Conservation (phyloP, 2,113 vertebrate species). For the Laticauda colubrina region DNA sequence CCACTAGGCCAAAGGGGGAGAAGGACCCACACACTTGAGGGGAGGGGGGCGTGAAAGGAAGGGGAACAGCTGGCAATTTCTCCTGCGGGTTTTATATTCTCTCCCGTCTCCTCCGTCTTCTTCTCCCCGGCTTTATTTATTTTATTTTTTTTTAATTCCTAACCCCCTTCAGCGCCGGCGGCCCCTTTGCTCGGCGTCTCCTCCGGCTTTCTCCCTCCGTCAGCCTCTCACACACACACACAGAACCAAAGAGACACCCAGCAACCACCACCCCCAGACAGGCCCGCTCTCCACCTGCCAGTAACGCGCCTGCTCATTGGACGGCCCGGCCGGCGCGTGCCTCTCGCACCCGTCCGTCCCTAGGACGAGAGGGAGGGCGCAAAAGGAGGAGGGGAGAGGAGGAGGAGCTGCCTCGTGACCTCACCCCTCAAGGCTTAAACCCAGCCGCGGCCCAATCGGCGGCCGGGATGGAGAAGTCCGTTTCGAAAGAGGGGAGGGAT, state of each 20-base stretch:
- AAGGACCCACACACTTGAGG: background rate
- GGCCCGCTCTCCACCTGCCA: slow-evolving; percentile 66
- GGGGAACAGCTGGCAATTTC: too few species aligned
- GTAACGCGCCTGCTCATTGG: slow-evolving; percentile 68
- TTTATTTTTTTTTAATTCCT: background rate
- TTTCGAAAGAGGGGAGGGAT: slow-evolving; percentile 37
- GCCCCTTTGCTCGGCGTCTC: background rate
- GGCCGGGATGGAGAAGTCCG: slow-evolving; percentile 61
- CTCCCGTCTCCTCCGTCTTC: too few species aligned
- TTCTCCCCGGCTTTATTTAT: too few species aligned
- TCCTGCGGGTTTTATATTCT: background rate
- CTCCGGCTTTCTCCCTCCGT: background rate
- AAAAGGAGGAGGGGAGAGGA: background rate
- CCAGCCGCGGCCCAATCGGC: slow-evolving; percentile 55
- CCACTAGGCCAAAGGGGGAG: background rate
- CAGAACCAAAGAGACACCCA: slow-evolving; percentile 62
- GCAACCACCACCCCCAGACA: slow-evolving; percentile 43
- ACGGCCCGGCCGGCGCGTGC: fast-evolving
- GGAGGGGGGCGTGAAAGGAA: background rate
- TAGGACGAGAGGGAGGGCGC: too few species aligned
- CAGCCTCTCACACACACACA: slow-evolving; percentile 42
- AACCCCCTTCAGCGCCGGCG: too few species aligned
- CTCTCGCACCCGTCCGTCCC: too few species aligned
- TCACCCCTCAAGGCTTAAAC: too few species aligned
- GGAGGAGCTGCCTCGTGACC: slow-evolving; percentile 22